A percentile compares a stretch with the other conserved stretches of the same genome.
Evolutionary conservation across 2,113 vertebrate species (phyloP).

Genomic region (Hippocampus barbouri): DNA sequence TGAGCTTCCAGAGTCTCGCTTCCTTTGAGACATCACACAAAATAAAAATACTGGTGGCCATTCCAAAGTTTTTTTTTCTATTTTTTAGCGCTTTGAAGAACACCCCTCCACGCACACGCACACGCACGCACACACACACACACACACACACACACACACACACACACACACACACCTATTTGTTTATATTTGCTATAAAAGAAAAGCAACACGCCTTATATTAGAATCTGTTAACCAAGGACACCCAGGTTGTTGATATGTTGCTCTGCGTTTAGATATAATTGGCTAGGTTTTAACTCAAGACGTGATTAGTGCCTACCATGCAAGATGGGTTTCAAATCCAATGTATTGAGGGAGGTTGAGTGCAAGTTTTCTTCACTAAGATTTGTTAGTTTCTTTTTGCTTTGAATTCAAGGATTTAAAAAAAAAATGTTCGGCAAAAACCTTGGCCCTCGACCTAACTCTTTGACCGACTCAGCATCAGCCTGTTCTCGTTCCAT

Average conservation of each 20-base stretch:
- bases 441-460: neutral
- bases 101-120: neutral
- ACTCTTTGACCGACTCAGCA: neutral
- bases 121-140: neutral
- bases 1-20: constrained; percentile 25
- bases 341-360: constrained; percentile 15
- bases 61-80: constrained; percentile 9
- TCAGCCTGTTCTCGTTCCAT: constrained; percentile 8
- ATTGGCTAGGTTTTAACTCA: constrained; percentile 50
- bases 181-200: constrained; percentile 46
- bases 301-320: constrained; percentile 49
- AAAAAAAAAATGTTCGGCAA: neutral
- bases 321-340: neutral
- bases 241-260: constrained; percentile 30
- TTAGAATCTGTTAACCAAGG: constrained; percentile 57
- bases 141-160: too few relatives aligned
- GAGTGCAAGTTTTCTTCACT: constrained; percentile 5
- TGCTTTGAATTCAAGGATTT: constrained; percentile 8
- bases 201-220: constrained; percentile 35
- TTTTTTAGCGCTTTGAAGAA: constrained; percentile 8
- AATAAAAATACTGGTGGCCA: constrained; percentile 31
- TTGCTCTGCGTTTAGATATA: constrained; percentile 44
- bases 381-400: constrained; percentile 4
- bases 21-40: constrained; percentile 38
- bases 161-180: neutral